Conservation (phyloP, 2,888 invertebrate genomes). For the Linnaemya tessellans region DNA sequence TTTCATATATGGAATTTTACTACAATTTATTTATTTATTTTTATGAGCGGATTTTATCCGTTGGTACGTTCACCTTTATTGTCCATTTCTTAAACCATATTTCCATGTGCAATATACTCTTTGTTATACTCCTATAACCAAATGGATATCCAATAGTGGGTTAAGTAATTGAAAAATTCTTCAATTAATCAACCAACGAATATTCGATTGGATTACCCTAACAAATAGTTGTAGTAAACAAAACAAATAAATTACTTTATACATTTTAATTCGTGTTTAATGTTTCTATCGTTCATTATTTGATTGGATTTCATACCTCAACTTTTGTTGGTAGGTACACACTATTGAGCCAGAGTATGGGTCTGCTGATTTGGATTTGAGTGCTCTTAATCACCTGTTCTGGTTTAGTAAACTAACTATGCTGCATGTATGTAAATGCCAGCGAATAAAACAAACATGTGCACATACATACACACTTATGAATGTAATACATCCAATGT, state of each 20-base stretch:
- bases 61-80: too few species aligned
- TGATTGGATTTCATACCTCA: constrained; percentile 42
- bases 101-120: too few species aligned
- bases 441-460: neutral
- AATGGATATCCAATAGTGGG: too few species aligned
- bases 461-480: neutral
- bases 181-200: too few species aligned
- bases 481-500: neutral
- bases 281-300: constrained; percentile 31
- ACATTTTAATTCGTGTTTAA: constrained; percentile 28
- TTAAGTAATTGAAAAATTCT: too few species aligned
- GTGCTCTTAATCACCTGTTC: constrained; percentile 64
- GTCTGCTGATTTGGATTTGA: constrained; percentile 45
- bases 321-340: neutral
- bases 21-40: too few species aligned
- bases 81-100: too few species aligned
- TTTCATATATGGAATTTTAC: too few species aligned
- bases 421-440: constrained; percentile 25
- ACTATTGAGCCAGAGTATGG: constrained; percentile 12
- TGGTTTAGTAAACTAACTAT: constrained; percentile 62
- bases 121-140: too few species aligned
- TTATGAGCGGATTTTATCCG: too few species aligned
- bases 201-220: too few species aligned
- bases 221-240: too few species aligned
- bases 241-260: neutral